Base-by-base conservation (phyloP, 92 coral and sea anemone species). In the Meandrina meandrites region DNA sequence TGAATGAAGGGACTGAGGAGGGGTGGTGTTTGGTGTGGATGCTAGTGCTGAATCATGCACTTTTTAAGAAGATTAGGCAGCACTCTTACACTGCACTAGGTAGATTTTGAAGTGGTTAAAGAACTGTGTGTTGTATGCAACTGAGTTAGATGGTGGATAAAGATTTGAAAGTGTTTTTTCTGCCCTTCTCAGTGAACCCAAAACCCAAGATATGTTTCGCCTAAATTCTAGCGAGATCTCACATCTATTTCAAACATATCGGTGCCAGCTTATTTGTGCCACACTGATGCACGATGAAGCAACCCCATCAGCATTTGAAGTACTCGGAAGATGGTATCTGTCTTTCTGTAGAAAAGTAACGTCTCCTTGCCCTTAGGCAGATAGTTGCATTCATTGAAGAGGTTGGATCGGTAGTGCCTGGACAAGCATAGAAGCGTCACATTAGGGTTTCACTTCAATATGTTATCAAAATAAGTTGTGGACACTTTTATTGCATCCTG, bases 31-130 rank as follows among this genome's bases (percentile, higher is more conserved):
- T 27, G 80, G 74, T 37, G 56, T 74, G 80, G 80, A 83, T 31
- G 72, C 80, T 21, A 32, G 54, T 42, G 60, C 87, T 84, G 87
- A 24, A 64, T 75, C 79, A 74, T 18, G 87, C 87, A 84, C 87
- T 37, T 83, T 51, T 50, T 30, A 28, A 47, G 31, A 54, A 72
- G 64, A 50, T 83, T 57, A 73, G 79, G 58, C 79, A 74, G 80
- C 57, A 50, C 69, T 45, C 73, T 50, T 79, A 75, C 71, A 10
- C 66, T 84, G 81, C 87, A 84, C 87, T 75, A 84, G 80, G 32
- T 37, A 74, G 71, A 31, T 40, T 21, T 19, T 0, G 1, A 10
- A 42, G 17, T 40, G 12, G 24, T 27, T 67, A 22, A 24, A 40
- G 45, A 35, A 2, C 37, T 9, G 45, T 4, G 51, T 73, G 51